Evolutionary conservation across 2,888 invertebrate species (phyloP).

Genomic region (Orthosia gracilis): DNA sequence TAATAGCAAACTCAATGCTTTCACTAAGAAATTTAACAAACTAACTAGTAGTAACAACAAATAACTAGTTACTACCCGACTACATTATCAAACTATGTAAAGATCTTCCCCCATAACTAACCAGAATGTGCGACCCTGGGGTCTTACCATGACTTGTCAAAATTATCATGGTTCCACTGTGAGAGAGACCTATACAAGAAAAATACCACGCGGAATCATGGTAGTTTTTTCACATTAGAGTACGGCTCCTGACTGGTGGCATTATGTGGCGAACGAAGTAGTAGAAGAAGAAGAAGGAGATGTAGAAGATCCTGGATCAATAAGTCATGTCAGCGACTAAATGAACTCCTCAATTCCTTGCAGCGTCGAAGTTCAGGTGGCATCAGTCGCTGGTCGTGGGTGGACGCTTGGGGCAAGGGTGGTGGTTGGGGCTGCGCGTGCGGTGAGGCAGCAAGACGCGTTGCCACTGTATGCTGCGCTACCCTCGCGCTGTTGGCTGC

Average conservation of each 20-base stretch:
- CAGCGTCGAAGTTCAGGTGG: constrained; percentile 82
- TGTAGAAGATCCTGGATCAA: no score
- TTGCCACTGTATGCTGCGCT: constrained; percentile 95
- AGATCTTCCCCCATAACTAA: background rate
- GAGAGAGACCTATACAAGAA: no score
- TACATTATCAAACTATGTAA: background rate
- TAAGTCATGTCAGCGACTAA: background rate
- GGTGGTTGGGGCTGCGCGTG: constrained; percentile 87
- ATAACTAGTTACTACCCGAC: background rate
- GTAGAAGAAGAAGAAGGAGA: no score
- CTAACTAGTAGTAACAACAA: no score
- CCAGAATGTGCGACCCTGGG: no score
- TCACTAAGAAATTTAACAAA: background rate
- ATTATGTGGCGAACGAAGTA: no score
- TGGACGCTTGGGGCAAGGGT: constrained; percentile 88
- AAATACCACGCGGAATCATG: no score
- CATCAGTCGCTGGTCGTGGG: constrained; percentile 83
- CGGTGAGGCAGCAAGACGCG: constrained; percentile 94
- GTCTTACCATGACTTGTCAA: no score
- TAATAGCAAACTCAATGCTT: background rate
- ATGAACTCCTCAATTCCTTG: constrained; percentile 9
- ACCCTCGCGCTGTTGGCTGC: constrained; percentile 95
- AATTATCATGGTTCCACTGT: no score
- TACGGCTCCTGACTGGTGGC: no score
- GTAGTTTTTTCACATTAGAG: no score